Evolutionary conservation across 2,888 invertebrate genomes (phyloP).

Genomic region (Eristalis intricaria): DNA sequence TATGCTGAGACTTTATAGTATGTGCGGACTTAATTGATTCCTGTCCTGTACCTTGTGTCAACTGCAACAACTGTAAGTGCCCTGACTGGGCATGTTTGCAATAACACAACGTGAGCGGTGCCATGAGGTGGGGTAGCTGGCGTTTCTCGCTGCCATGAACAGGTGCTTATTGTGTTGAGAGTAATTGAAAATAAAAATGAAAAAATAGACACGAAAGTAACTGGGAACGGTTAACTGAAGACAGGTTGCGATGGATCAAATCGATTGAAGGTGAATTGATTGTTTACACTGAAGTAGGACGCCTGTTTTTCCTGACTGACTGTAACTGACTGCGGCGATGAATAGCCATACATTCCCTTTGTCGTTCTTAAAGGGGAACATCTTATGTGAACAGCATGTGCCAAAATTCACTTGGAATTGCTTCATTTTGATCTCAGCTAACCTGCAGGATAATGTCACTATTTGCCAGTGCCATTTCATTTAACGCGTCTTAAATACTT

Average conservation of each 20-base stretch:
- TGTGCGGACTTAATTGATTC: conserved; percentile 59
- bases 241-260: not conserved
- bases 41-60: conserved; percentile 54
- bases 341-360: too few relatives aligned
- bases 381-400: too few relatives aligned
- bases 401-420: too few relatives aligned
- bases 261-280: not conserved
- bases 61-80: conserved; percentile 32
- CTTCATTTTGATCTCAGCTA: too few relatives aligned
- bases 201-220: not conserved
- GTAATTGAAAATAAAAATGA: conserved; percentile 10
- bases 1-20: conserved; percentile 8
- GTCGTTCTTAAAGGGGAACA: too few relatives aligned
- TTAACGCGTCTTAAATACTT: too few relatives aligned
- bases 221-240: not conserved
- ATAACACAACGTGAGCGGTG: conserved; percentile 33
- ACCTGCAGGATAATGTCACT: too few relatives aligned
- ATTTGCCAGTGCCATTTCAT: too few relatives aligned
- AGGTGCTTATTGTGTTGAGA: conserved; percentile 52
- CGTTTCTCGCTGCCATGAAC: conserved; percentile 14
- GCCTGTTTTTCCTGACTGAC: not conserved
- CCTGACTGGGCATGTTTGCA: conserved; percentile 27
- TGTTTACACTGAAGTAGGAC: not conserved
- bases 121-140: conserved; percentile 10
- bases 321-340: too few relatives aligned